phyloP scores from a whole-genome alignment of 2,888 invertebrate species.

The Mycalesis mineus region DNA sequence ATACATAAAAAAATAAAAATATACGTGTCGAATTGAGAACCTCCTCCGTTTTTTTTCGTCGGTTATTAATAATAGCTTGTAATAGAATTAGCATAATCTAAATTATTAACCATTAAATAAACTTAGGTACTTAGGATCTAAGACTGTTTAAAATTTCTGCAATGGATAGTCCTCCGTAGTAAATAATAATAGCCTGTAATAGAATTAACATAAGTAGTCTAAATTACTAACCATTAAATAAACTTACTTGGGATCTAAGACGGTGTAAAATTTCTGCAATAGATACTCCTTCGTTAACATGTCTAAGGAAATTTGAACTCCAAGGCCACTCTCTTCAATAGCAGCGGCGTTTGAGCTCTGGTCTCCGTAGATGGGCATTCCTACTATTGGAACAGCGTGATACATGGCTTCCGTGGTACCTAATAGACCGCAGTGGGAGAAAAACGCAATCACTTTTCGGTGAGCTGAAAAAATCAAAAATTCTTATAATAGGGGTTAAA shows the following conservation, averaged over 20 bases:
- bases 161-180: no score
- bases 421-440: conserved; percentile 79
- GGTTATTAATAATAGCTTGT: no score
- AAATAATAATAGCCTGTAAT: no score
- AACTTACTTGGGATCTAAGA: conserved; percentile 75
- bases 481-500: no score
- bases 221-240: conserved; percentile 25
- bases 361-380: conserved; percentile 79
- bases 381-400: conserved; percentile 78
- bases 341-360: conserved; percentile 78
- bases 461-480: conserved; percentile 69
- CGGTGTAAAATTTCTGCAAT: conserved; percentile 65
- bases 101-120: no score
- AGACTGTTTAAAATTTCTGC: no score
- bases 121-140: no score
- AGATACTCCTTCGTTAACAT: conserved; percentile 70
- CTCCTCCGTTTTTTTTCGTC: no score
- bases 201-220: no score
- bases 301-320: conserved; percentile 62
- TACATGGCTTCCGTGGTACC: conserved; percentile 79
- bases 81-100: no score
- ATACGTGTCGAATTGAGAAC: no score
- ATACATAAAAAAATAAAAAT: no score
- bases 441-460: conserved; percentile 77
- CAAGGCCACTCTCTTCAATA: conserved; percentile 75